These are phyloP conservation scores for Plecturocebus donacophilus DNA, from an alignment of 2,113 vertebrate species.

Conservation along the genomic window DNA sequence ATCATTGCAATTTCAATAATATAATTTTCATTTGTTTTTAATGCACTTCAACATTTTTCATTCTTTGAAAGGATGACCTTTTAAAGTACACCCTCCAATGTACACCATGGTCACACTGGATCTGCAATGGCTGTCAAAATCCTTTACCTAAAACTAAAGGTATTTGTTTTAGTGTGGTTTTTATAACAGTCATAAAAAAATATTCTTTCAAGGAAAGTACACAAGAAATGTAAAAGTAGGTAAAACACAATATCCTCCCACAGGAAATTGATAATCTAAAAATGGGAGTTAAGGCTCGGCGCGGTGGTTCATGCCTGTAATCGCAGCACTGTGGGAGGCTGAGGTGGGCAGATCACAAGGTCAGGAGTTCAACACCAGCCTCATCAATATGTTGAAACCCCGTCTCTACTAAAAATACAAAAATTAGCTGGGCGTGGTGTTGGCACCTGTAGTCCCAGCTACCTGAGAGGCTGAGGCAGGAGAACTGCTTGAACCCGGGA, in stretches of 20 bases:
- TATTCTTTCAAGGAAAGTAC: background rate
- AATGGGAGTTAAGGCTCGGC: background rate
- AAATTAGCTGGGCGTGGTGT: too few species aligned
- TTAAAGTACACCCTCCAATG: background rate
- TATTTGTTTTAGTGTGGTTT: background rate
- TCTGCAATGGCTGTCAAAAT: background rate
- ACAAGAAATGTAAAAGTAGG: constrained; percentile 3
- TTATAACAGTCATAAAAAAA: background rate
- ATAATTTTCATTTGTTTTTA: constrained; percentile 57
- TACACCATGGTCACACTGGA: background rate
- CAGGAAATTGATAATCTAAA: constrained; percentile 23
- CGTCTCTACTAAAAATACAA: too few species aligned
- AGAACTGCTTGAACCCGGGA: too few species aligned
- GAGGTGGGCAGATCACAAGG: too few species aligned
- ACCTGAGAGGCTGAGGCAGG: too few species aligned
- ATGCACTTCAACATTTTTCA: constrained; percentile 32
- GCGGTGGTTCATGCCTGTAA: too few species aligned
- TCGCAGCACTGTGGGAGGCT: too few species aligned
- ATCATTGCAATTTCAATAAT: constrained; percentile 44
- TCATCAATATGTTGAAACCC: too few species aligned
- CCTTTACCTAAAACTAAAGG: background rate
- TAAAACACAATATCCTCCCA: background rate
- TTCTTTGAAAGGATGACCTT: constrained; percentile 57
- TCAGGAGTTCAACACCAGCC: too few species aligned
- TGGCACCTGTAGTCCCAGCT: too few species aligned